phyloP scores from a whole-genome alignment of 2,113 vertebrate species.

The Dasypus novemcinctus region DNA sequence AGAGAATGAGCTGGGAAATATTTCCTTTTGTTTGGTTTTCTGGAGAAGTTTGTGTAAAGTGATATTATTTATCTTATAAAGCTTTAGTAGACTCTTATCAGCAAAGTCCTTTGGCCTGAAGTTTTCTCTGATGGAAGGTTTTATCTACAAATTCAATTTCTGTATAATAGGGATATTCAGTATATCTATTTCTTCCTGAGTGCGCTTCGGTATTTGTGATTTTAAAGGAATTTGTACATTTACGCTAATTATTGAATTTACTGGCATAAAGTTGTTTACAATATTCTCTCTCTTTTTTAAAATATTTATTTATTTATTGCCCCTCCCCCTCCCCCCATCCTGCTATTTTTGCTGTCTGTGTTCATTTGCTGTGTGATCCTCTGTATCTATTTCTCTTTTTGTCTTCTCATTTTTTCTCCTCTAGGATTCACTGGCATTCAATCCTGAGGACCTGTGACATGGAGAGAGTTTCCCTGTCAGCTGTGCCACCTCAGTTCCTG shows the following conservation, averaged over 20 bases:
- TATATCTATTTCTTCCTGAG: not conserved
- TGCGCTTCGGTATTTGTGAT: not conserved
- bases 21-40: not conserved
- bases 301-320: too few relatives aligned
- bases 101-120: not conserved
- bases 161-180: not conserved
- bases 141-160: not conserved
- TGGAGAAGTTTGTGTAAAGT: not conserved
- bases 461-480: too few relatives aligned
- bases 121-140: not conserved
- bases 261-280: not conserved
- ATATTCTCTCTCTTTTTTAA: too few relatives aligned
- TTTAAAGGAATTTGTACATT: not conserved
- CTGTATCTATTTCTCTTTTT: too few relatives aligned
- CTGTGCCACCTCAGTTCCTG: too few relatives aligned
- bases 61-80: not conserved
- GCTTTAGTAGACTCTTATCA: not conserved
- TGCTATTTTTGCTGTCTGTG: too few relatives aligned
- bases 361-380: too few relatives aligned
- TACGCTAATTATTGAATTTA: not conserved
- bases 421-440: too few relatives aligned
- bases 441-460: too few relatives aligned
- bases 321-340: too few relatives aligned
- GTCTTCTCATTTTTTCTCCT: too few relatives aligned
- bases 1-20: not conserved